Base-by-base conservation (phyloP, 1,140 invertebrate species). In the Drosophila bocki region DNA sequence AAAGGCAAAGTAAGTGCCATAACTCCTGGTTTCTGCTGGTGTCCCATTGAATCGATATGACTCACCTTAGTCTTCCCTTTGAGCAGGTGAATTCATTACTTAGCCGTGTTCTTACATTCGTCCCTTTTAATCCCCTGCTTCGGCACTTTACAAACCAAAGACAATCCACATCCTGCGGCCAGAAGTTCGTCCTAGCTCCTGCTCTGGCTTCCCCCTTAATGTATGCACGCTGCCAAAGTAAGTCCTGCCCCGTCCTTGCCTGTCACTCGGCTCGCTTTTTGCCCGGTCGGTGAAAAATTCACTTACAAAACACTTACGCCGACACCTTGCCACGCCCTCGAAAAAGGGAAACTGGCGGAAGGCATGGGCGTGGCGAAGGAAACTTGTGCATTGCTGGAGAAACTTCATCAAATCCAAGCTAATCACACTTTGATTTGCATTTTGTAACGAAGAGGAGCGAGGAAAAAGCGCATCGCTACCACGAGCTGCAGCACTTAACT, bases 371-470 rank as follows among this genome's bases (percentile, higher is more conserved):
- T 29, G 42, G 33, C 56, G 37, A 72, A 35, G 75, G 60, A 82
- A 90, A 90, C 71, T 90, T 87, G 77, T 80, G 84, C 84, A 88
- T 88, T 88, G 84, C 84, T 68, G 80, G 59, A 84, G 85, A 88
- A 90, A 81, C 85, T 88, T 80, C 80, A 84, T 90, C 75, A 90
- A 90, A 90, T 90, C 82, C 86, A 44, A 85, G 81, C 85, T 90
- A 90, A 90, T 90, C 86, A 90, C 85, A 90, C 86, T 90, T 90
- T 90, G 85, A 90, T 90, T 90, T 90, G 85, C 85, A 85, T 90
- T 90, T 85, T 62, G 78, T 75, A 90, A 68, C 69, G 69, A 68
- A 68, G 58, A 53, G 85, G 39, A 81, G 67, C 70, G 69, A 61
- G 64, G 74, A 81, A 81, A 81, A 88, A 90, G 86, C 70, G 70